Evolutionary conservation across 92 coral and sea anemone genomes (phyloP).

Genomic region (Parazoanthus atlanticus): DNA sequence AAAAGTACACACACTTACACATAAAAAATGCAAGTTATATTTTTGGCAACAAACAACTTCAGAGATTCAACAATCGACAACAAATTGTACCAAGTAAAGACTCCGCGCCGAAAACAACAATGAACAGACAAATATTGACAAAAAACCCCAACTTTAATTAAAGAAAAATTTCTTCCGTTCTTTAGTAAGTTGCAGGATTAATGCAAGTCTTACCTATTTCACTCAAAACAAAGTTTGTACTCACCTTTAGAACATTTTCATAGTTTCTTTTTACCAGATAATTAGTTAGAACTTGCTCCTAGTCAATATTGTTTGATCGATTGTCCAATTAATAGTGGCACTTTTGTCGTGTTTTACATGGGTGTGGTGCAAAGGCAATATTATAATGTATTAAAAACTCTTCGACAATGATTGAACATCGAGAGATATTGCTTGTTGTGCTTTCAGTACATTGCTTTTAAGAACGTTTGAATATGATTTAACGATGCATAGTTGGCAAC

Average conservation of each 20-base stretch:
- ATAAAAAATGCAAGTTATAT: neutral
- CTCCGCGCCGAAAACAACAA: neutral
- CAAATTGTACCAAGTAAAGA: neutral
- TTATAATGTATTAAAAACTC: no score
- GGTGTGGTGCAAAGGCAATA: no score
- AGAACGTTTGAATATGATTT: no score
- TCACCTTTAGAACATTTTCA: neutral
- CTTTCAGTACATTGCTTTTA: no score
- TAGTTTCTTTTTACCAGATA: no score
- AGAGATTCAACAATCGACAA: neutral
- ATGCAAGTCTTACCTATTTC: neutral
- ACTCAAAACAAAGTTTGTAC: neutral
- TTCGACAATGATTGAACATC: no score
- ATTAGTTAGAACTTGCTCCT: no score
- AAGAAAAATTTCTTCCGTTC: neutral
- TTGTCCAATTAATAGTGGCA: no score
- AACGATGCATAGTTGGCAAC: no score
- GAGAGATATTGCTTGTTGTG: no score
- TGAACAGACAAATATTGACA: conserved; percentile 6
- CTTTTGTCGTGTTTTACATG: no score
- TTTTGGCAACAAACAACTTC: conserved; percentile 31
- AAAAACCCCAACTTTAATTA: neutral
- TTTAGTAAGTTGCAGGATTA: neutral
- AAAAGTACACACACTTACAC: neutral
- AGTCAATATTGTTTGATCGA: no score